Percentiles rank a stretch among this genome's conserved stretches.
These are phyloP conservation scores for Pterophyllum scalare DNA, from an alignment of 2,113 vertebrate genomes.

Conservation along the genomic window DNA sequence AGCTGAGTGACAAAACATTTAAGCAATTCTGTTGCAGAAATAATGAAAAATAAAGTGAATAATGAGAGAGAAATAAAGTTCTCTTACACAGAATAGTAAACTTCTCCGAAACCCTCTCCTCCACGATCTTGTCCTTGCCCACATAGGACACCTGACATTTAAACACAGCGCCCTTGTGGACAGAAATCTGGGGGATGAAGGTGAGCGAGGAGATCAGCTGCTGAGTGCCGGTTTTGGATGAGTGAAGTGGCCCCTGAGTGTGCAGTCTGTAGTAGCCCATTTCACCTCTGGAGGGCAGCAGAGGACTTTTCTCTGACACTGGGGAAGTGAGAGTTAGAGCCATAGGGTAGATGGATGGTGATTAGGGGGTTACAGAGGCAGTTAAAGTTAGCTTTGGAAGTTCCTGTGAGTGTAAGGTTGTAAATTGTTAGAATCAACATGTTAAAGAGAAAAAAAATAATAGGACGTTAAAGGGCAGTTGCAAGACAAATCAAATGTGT, in stretches of 20 bases:
- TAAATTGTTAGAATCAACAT: slow-evolving; percentile 54
- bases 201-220: slow-evolving; percentile 80
- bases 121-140: slow-evolving; percentile 82
- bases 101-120: slow-evolving; percentile 79
- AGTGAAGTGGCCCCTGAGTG: slow-evolving; percentile 68
- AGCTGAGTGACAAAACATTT: slow-evolving; percentile 59
- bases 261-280: slow-evolving; percentile 81
- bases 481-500: neutral
- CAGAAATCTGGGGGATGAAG: slow-evolving; percentile 79
- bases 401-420: slow-evolving; percentile 31
- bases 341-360: slow-evolving; percentile 72
- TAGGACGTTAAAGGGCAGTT: neutral
- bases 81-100: slow-evolving; percentile 80
- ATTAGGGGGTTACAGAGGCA: slow-evolving; percentile 75
- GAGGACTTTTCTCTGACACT: slow-evolving; percentile 74
- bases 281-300: slow-evolving; percentile 68
- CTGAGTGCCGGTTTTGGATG: slow-evolving; percentile 47
- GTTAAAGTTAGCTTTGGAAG: slow-evolving; percentile 73
- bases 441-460: slow-evolving; percentile 39
- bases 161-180: slow-evolving; percentile 81
- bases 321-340: slow-evolving; percentile 72
- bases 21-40: neutral
- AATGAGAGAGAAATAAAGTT: neutral
- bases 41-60: neutral
- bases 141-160: slow-evolving; percentile 82